These are phyloP conservation scores for Epirrhoe alternata DNA, from an alignment of 2,888 invertebrate genomes.

Conservation along the genomic window DNA sequence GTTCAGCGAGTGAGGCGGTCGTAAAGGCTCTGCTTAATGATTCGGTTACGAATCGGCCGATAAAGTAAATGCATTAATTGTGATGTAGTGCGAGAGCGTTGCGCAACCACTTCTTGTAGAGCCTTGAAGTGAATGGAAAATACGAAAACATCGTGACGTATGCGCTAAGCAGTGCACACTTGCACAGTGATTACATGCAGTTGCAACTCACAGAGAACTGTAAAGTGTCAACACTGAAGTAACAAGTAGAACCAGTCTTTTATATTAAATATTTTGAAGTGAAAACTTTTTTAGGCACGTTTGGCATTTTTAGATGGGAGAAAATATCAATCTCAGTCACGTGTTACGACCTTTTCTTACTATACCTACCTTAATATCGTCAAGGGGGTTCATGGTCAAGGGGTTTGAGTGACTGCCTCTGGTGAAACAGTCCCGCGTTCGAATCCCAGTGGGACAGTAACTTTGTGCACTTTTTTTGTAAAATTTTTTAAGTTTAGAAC, in stretches of 20 bases:
- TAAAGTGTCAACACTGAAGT: not conserved
- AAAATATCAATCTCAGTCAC: too few species aligned
- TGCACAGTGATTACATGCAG: not conserved
- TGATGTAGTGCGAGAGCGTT: not conserved
- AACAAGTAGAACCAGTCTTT: not conserved
- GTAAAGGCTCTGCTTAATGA: not conserved
- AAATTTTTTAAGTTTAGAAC: too few species aligned
- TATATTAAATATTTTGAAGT: not conserved
- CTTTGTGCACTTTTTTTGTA: too few species aligned
- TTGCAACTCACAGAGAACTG: not conserved
- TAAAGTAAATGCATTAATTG: not conserved
- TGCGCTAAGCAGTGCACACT: not conserved
- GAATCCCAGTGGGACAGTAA: too few species aligned
- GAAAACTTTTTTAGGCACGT: too few species aligned
- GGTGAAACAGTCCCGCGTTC: too few species aligned
- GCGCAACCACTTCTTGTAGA: not conserved
- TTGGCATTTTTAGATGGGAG: too few species aligned
- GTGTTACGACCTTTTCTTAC: too few species aligned
- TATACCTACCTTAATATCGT: too few species aligned
- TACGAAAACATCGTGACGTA: not conserved
- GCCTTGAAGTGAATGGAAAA: slow-evolving; percentile 1
- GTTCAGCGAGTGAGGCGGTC: not conserved
- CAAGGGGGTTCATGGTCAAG: too few species aligned
- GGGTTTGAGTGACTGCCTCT: too few species aligned
- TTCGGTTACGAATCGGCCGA: not conserved